A percentile compares a stretch with the other conserved stretches of the same genome.
Evolutionary conservation across 2,113 vertebrate genomes (phyloP).

Genomic region (Hystrix brachyura): DNA sequence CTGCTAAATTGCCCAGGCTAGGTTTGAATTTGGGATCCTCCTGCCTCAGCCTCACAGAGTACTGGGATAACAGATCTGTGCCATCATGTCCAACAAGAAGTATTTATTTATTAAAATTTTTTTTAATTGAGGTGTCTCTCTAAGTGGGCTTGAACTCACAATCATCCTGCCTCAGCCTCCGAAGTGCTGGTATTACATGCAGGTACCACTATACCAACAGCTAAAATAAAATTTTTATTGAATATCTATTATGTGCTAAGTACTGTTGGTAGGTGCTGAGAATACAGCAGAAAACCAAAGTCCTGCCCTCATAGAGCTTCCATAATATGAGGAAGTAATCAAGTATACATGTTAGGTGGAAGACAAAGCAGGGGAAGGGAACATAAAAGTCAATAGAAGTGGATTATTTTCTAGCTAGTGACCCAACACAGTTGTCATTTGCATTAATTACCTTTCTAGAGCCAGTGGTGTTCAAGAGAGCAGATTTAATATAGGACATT

Average conservation of each 20-base stretch:
- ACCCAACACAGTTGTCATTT: not conserved
- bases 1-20: not conserved
- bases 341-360: not conserved
- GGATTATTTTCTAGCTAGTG: not conserved
- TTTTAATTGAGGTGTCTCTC: not conserved
- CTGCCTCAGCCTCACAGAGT: not conserved
- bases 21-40: not conserved
- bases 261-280: not conserved
- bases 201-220: not conserved
- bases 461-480: no score
- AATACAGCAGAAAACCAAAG: not conserved
- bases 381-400: not conserved
- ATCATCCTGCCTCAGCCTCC: not conserved
- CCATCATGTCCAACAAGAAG: not conserved
- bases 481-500: no score
- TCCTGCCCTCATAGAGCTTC: not conserved
- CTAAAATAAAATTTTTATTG: not conserved
- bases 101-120: not conserved
- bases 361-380: not conserved
- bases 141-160: not conserved
- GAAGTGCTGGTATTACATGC: not conserved
- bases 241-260: not conserved
- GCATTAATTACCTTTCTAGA: no score
- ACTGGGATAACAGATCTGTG: not conserved
- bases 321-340: not conserved